Percentiles rank a stretch among this genome's conserved stretches.
phyloP scores from a whole-genome alignment of 1,140 invertebrate species.

The Acyrthosiphon pisum region DNA sequence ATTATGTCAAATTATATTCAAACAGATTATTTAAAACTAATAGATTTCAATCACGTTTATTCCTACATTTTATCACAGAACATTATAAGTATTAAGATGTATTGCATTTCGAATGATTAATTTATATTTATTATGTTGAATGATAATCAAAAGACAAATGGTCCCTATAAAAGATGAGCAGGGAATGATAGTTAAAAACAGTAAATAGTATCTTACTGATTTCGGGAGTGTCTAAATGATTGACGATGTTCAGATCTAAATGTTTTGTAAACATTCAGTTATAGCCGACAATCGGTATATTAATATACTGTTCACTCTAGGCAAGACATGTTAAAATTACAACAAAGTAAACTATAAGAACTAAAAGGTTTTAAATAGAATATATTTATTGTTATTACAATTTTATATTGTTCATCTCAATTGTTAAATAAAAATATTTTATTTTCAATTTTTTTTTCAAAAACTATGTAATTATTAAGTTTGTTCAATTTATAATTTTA shows the following conservation, averaged over 20 bases:
- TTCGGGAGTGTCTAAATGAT: background rate
- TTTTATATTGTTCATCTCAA: no score
- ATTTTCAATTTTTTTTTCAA: no score
- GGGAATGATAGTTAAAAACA: background rate
- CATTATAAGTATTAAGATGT: background rate
- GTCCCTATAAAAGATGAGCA: background rate
- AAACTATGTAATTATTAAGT: no score
- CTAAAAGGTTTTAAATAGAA: background rate
- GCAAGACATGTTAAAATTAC: background rate
- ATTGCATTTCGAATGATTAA: slow-evolving; percentile 6
- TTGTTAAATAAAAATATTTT: no score
- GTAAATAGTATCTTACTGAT: slow-evolving; percentile 1
- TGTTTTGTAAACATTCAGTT: background rate
- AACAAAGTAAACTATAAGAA: background rate
- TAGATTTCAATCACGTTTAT: background rate
- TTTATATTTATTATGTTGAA: background rate
- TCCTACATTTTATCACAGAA: background rate
- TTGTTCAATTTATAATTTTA: no score
- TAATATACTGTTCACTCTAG: background rate
- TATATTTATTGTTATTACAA: background rate
- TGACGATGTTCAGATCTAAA: background rate
- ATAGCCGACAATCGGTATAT: background rate
- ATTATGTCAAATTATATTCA: background rate
- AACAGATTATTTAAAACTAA: background rate
- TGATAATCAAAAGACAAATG: slow-evolving; percentile 4